These are phyloP conservation scores for Carpatolechia fugitivella DNA, from an alignment of 2,888 invertebrate species.

Conservation along the genomic window DNA sequence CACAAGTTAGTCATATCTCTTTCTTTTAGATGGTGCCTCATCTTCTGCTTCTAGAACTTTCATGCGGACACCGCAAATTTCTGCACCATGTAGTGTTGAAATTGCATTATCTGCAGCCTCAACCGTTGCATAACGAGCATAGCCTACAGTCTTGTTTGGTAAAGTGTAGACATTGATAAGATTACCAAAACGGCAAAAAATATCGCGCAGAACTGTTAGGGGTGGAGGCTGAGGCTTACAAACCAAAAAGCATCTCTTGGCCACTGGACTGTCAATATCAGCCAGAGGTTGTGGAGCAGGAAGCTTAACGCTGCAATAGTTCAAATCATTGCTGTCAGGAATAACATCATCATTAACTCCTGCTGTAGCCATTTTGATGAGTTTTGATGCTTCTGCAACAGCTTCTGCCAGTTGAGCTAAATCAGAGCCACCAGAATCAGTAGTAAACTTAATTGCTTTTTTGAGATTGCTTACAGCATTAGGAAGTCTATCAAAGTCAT, in stretches of 20 bases:
- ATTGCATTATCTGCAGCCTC: conserved; percentile 89
- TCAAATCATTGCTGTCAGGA: conserved; percentile 52
- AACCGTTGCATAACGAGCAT: conserved; percentile 89
- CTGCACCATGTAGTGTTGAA: conserved; percentile 87
- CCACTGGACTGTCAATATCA: conserved; percentile 82
- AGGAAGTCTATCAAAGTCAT: conserved; percentile 43
- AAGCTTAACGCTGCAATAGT: conserved; percentile 83
- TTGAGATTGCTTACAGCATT: conserved; percentile 48
- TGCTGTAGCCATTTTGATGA: conserved; percentile 83
- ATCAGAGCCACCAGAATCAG: conserved; percentile 60
- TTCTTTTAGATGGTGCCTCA: conserved; percentile 50
- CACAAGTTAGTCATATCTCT: conserved; percentile 30
- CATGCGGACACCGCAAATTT: conserved; percentile 90
- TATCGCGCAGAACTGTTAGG: conserved; percentile 88
- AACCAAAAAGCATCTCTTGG: conserved; percentile 83
- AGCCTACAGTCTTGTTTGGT: conserved; percentile 94
- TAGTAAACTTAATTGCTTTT: conserved; percentile 45
- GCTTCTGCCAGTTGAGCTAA: conserved; percentile 85
- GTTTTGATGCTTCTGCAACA: conserved; percentile 87
- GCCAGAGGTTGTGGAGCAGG: conserved; percentile 86
- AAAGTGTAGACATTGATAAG: conserved; percentile 94
- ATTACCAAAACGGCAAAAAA: conserved; percentile 94
- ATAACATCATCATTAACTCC: conserved; percentile 40
- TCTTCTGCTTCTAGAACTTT: conserved; percentile 95
- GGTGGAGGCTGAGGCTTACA: conserved; percentile 85